Evolutionary conservation across 2,113 vertebrate genomes (phyloP), one percentile per base, ranked within the genome.

Genomic region (Poeciliopsis turrubarensis): DNA sequence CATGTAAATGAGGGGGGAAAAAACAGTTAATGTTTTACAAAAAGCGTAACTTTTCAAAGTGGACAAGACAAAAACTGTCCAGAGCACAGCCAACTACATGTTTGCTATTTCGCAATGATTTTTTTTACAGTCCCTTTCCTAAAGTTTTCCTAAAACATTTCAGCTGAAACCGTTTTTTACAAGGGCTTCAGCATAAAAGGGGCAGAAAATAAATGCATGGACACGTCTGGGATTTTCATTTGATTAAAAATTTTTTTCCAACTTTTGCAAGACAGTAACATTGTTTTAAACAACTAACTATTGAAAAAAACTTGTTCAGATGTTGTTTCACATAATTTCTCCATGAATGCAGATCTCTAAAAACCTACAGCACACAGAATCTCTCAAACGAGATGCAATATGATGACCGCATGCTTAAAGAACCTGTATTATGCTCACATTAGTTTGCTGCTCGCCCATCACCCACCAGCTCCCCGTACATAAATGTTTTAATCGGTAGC

Each of bases 401-500:
- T 26, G 3, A 39, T 7, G 19, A 37, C 11, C 4, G 9, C 14
- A 12, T 39, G 64, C n/a, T 39, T 11, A 39, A 39, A 65, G 64
- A 32, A 65, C 32, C 7, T 37, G 17, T 68, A 47, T 8, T 31
- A 30, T 34, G 47, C 37, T 34, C 12, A 60, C 13, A 70, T n/a
- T 51, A 25, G 51, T 31, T 26, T 32, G 15, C n/a, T 25, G 17
- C 14, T 31, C 44, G 29, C 29, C 30, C 17, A 63, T 63, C 61
- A 31, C 5, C 0, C 25, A 70, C 22, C 1, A 68, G 41, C 67
- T 31, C 44, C 57, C 47, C 15, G 60, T 44, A 22, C 19, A n/a
- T 22, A 19, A 41, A 41, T 15, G 39, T 41, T 41, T 41, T 14
- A 73, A 39, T 65, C 69, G 63, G 69, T 5, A 39, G 62, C 79